Evolutionary conservation across 2,113 vertebrate species (phyloP).

Genomic region (Nicator chloris): DNA sequence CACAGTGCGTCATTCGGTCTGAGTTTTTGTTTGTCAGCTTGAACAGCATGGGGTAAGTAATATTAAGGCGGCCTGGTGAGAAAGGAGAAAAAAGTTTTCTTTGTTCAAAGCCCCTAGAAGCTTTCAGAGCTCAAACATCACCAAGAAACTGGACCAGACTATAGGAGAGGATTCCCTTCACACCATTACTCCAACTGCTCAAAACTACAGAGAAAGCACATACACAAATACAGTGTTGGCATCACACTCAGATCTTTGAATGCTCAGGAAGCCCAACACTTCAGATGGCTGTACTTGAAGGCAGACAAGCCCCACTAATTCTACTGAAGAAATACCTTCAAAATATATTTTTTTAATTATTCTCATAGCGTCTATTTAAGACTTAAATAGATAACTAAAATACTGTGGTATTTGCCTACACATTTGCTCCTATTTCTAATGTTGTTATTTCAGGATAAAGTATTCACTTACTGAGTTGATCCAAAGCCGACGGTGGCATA

Average conservation of each 20-base stretch:
- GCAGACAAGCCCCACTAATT: not conserved
- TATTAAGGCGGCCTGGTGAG: constrained; percentile 89
- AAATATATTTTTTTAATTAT: not conserved
- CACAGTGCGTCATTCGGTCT: constrained; percentile 95
- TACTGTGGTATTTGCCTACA: not conserved
- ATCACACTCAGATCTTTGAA: not conserved
- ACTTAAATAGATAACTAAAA: not conserved
- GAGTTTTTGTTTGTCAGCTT: constrained; percentile 98
- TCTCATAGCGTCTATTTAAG: not conserved
- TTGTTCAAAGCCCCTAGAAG: not conserved
- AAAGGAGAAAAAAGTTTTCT: not conserved
- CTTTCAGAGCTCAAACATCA: not conserved
- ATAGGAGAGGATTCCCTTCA: not conserved
- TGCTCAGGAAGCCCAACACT: not conserved
- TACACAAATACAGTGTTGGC: accelerated
- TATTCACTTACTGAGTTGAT: constrained; percentile 94
- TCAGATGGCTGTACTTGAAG: not conserved
- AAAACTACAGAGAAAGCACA: not conserved
- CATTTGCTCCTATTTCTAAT: not conserved
- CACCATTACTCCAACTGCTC: not conserved
- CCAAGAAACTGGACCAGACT: not conserved
- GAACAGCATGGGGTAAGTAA: constrained; percentile 98
- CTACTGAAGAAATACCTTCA: not conserved
- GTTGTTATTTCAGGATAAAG: not conserved
- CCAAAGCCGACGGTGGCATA: constrained; percentile 96